A percentile compares a stretch with the other conserved stretches of the same genome.
These are phyloP conservation scores for Nerophis lumbriciformis DNA, from an alignment of 2,113 vertebrate genomes.

Conservation along the genomic window DNA sequence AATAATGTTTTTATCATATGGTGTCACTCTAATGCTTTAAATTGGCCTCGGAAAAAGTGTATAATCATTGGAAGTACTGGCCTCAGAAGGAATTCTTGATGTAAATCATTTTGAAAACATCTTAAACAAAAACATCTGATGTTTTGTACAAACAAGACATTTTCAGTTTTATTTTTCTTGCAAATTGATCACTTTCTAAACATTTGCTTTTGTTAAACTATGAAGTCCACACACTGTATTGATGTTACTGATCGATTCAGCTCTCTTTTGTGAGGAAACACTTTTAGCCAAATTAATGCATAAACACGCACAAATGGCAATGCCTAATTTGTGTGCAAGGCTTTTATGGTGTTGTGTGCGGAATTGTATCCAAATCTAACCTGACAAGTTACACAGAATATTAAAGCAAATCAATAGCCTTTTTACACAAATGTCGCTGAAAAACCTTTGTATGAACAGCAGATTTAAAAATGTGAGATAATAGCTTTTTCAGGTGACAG, in stretches of 20 bases:
- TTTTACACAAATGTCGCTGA: neutral
- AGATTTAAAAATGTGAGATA: slow-evolving; percentile 3
- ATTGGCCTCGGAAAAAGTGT: slow-evolving; percentile 2
- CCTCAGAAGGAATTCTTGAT: neutral
- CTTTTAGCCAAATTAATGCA: slow-evolving; percentile 14
- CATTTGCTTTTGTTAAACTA: neutral
- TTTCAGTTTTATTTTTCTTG: neutral
- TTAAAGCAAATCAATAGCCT: neutral
- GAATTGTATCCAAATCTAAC: neutral
- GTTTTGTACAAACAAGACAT: slow-evolving; percentile 1
- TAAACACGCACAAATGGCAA: slow-evolving; percentile 4
- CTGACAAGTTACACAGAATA: neutral
- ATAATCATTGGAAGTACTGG: neutral
- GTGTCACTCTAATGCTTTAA: slow-evolving; percentile 15
- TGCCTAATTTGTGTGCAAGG: slow-evolving; percentile 4
- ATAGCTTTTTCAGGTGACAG: slow-evolving; percentile 4
- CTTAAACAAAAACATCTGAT: neutral
- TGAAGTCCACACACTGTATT: slow-evolving; percentile 11
- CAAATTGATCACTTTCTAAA: slow-evolving; percentile 6
- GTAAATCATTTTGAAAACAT: neutral
- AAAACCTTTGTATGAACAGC: neutral
- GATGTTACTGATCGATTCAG: slow-evolving; percentile 24
- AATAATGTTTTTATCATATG: slow-evolving; percentile 24
- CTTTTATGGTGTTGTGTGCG: neutral
- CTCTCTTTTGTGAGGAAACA: slow-evolving; percentile 22